phyloP scores from a whole-genome alignment of 2,113 vertebrate genomes.

The Elgaria multicarinata region DNA sequence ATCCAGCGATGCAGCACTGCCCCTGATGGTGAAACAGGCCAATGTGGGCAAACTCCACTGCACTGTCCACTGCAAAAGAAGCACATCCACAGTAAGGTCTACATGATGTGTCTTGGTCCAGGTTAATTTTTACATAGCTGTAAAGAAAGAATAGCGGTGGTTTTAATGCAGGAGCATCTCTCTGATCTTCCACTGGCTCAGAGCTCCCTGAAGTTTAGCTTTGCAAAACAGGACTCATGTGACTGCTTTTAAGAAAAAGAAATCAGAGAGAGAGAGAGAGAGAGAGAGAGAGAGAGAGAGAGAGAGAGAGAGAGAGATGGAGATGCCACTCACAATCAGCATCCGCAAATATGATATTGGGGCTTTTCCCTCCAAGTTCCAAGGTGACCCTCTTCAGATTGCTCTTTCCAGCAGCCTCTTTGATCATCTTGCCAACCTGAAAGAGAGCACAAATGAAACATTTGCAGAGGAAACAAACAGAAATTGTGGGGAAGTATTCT shows the following conservation, averaged over 20 bases:
- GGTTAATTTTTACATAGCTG: neutral
- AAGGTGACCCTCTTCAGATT: constrained; percentile 90
- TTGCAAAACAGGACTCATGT: neutral
- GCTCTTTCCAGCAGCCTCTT: constrained; percentile 88
- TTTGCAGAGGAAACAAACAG: neutral
- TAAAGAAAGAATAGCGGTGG: neutral
- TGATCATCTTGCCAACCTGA: constrained; percentile 89
- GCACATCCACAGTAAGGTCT: neutral
- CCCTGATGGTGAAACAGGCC: constrained; percentile 91
- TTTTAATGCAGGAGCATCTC: neutral
- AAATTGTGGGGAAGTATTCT: neutral
- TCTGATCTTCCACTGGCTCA: neutral
- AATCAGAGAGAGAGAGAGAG: neutral
- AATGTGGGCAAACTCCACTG: constrained; percentile 84
- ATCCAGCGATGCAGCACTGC: constrained; percentile 89
- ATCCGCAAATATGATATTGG: constrained; percentile 90
- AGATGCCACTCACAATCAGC: constrained; percentile 84
- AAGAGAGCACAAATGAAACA: constrained; percentile 33
- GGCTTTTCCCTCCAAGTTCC: constrained; percentile 92
- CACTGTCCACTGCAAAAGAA: constrained; percentile 81
- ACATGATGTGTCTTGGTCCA: neutral
- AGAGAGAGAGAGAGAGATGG: no score
- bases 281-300: no score
- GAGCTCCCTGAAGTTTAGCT: neutral
- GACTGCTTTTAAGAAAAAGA: constrained; percentile 4